Conservation (phyloP, 2,113 vertebrate genomes). For the Sylvia atricapilla region DNA sequence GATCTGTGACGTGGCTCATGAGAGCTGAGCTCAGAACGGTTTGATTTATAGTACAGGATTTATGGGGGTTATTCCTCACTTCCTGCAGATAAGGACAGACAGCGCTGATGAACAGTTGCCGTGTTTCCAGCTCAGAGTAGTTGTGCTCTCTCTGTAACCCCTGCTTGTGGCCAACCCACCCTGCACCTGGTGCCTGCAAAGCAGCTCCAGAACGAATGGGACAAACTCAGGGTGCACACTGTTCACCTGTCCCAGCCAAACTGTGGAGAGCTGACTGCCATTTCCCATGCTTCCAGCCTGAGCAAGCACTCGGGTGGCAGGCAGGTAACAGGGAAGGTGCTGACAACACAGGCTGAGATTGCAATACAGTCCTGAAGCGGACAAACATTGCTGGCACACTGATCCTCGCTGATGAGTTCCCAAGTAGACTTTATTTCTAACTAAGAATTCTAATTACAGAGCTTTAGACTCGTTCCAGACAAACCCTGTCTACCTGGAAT, state of each 20-base stretch:
- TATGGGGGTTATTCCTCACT: background rate
- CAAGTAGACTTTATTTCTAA: background rate
- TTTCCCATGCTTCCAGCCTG: background rate
- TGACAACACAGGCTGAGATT: background rate
- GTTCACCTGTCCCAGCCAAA: background rate
- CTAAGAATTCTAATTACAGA: background rate
- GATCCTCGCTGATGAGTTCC: background rate
- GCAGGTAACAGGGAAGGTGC: background rate
- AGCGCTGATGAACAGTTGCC: background rate
- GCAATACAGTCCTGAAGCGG: background rate
- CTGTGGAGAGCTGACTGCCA: accelerated
- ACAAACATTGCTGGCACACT: background rate
- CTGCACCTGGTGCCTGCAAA: background rate
- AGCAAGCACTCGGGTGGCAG: accelerated
- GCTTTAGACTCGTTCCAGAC: background rate
- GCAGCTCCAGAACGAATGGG: background rate
- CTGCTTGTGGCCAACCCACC: background rate
- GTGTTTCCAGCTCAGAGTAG: background rate
- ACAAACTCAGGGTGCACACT: accelerated
- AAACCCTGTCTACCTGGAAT: background rate
- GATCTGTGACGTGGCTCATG: background rate
- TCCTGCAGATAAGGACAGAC: background rate
- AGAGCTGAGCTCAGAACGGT: background rate
- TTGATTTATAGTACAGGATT: background rate
- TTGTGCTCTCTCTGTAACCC: background rate